Base-by-base conservation (phyloP, 64 coral and sea anemone species). In the Porites australiensis region DNA sequence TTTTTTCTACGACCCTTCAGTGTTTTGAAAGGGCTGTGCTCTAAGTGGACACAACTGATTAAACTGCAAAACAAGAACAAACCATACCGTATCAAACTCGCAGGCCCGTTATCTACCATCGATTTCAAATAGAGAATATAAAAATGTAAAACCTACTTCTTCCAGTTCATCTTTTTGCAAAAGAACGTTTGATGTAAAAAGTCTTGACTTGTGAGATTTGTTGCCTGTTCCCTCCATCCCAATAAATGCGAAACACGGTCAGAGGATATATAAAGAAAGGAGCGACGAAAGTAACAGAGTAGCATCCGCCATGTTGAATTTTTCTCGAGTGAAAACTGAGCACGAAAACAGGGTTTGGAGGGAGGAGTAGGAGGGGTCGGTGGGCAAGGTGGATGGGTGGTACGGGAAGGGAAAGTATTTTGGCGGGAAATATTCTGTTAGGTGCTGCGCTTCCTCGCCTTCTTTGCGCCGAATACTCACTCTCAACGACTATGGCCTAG, bases 81-180 rank as follows among this genome's bases (percentile, higher is more conserved):
- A 57, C 4, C 3, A 57, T 57, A 57, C 7, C 2, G 12, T 9
- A 57, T 57, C 12, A 57, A 12, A 12, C 54, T 57, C 7, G 12
- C 12, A 37, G 27, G 27, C 27, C 27, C 27, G 27, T 37, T 37
- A 37, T 37, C 27, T 37, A 37, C 27, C 27, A 37, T 37, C 27
- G 27, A 37, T 37, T 37, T 37, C 27, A 37, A 37, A 37, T 37
- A 37, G 27, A 37, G 0, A 37, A 37, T 37, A 37, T 37, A 37
- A 37, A 37, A 37, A 37, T 37, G 27, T 0, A 37, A 37, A 8
- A 50, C 58, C 18, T 86, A 93, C 91, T 82, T 93, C 91, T 75
- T 93, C 91, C 50, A 93, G 62, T 46, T 93, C 91, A 62, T 93
- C 91, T 68, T 93, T 93, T 49, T 83, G 83, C 51, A 46, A 48